These are phyloP conservation scores for Aleiodes sp. DNA, from an alignment of 1,140 invertebrate genomes.

Conservation along the genomic window DNA sequence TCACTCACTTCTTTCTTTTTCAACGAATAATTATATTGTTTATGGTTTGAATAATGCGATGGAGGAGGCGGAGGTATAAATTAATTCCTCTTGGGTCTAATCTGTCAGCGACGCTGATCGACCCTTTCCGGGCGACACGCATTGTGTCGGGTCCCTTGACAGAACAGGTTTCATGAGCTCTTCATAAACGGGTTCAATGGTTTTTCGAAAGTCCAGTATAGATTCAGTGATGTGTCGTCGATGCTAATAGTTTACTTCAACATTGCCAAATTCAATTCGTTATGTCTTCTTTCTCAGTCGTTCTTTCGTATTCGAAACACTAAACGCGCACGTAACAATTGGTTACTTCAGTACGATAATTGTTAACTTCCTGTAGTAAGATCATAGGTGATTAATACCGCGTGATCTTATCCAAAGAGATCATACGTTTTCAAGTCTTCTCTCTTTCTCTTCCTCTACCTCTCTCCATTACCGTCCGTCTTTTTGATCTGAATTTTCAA, in stretches of 20 bases:
- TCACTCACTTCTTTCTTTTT: not conserved
- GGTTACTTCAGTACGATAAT: not conserved
- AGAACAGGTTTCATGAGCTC: not conserved
- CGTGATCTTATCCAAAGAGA: not conserved
- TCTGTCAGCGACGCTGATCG: constrained; percentile 37
- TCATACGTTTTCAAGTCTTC: not conserved
- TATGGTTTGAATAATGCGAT: not conserved
- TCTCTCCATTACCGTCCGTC: too few relatives aligned
- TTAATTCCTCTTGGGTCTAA: constrained; percentile 39
- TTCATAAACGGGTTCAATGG: not conserved
- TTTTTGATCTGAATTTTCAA: too few relatives aligned
- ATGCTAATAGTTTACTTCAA: not conserved
- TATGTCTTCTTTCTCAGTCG: not conserved
- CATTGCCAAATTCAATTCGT: not conserved
- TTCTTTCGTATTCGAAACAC: not conserved
- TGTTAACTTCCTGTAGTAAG: not conserved
- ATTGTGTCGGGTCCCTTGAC: constrained; percentile 28
- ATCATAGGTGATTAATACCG: not conserved
- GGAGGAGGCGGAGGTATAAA: constrained; percentile 33
- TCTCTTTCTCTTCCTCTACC: too few relatives aligned
- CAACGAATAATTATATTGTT: constrained; percentile 1
- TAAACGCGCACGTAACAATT: not conserved
- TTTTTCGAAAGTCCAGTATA: not conserved
- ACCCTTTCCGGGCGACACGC: constrained; percentile 38
- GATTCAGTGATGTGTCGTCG: not conserved